Evolutionary conservation across 2,888 invertebrate genomes (phyloP).

Genomic region (Dolichomitus sp.): DNA sequence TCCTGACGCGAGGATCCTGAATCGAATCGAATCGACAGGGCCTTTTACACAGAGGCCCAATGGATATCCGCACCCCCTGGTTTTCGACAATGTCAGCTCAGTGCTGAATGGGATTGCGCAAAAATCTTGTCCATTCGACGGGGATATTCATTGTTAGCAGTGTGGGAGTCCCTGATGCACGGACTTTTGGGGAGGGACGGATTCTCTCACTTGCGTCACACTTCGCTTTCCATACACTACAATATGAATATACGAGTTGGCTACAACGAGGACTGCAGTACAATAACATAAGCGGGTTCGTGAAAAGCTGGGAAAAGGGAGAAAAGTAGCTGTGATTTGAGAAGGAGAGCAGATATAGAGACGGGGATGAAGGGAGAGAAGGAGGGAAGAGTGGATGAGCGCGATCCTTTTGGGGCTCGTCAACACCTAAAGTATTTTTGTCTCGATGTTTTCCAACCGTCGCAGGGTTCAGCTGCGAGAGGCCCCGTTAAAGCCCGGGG

Average conservation of each 20-base stretch:
- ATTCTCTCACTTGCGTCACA: slow-evolving; percentile 52
- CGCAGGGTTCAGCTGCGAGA: slow-evolving; percentile 34
- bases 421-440: slow-evolving; percentile 64
- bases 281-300: slow-evolving; percentile 29
- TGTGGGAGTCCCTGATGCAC: slow-evolving; percentile 77
- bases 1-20: slow-evolving; percentile 61
- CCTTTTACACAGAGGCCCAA: slow-evolving; percentile 24
- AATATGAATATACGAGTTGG: background rate
- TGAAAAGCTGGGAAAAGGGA: slow-evolving; percentile 55
- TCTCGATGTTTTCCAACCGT: slow-evolving; percentile 55
- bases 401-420: slow-evolving; percentile 44
- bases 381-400: background rate
- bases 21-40: slow-evolving; percentile 70
- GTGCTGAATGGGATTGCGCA: slow-evolving; percentile 79
- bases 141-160: slow-evolving; percentile 57
- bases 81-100: slow-evolving; percentile 75
- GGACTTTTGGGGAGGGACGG: slow-evolving; percentile 31
- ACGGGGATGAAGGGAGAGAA: slow-evolving; percentile 2
- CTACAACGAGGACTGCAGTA: background rate
- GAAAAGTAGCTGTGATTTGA: slow-evolving; percentile 32
- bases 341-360: slow-evolving; percentile 3
- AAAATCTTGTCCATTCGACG: slow-evolving; percentile 72
- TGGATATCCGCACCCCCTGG: slow-evolving; percentile 34
- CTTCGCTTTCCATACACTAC: background rate
- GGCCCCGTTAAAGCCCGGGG: slow-evolving; percentile 19